Conservation (phyloP, 2,797 vertebrate species). For the Hyperoplus immaculatus region DNA sequence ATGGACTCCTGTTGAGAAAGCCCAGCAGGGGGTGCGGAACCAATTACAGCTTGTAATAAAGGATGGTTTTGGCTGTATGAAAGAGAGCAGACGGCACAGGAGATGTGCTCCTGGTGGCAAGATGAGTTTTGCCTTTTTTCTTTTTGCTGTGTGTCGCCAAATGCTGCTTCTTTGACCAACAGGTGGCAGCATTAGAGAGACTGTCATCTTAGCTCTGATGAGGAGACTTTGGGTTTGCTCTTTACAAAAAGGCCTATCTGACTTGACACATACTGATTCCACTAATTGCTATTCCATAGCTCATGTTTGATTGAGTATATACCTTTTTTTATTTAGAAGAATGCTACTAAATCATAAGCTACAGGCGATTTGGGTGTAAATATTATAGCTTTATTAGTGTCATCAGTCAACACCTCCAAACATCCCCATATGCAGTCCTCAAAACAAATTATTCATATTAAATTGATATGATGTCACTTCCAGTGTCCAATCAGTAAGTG, state of each 20-base stretch:
- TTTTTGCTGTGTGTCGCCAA: slow-evolving; percentile 7
- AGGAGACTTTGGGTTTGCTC: slow-evolving; percentile 9
- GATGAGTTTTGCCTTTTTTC: slow-evolving; percentile 4
- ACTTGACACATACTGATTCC: slow-evolving; percentile 5
- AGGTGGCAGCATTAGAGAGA: slow-evolving; percentile 68
- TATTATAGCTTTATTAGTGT: background rate
- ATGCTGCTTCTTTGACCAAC: slow-evolving; percentile 39
- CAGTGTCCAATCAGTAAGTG: slow-evolving; percentile 48
- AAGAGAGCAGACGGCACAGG: slow-evolving; percentile 44
- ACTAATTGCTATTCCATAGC: background rate
- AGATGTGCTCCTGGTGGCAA: slow-evolving; percentile 17
- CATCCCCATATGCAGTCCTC: background rate
- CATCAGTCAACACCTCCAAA: background rate
- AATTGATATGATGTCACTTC: slow-evolving; percentile 67
- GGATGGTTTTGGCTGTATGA: slow-evolving; percentile 62
- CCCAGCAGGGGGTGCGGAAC: slow-evolving; percentile 53
- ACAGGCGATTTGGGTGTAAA: background rate
- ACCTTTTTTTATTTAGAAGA: slow-evolving; percentile 5
- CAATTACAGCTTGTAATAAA: slow-evolving; percentile 64
- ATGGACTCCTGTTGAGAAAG: slow-evolving; percentile 41
- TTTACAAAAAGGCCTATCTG: slow-evolving; percentile 1
- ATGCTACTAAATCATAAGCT: background rate
- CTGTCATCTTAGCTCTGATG: background rate
- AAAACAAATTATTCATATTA: slow-evolving; percentile 13
- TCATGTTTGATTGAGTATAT: background rate